Percentiles rank a stretch among this genome's conserved stretches.
Evolutionary conservation across 2,113 vertebrate genomes (phyloP).

Genomic region (Sardina pilchardus): DNA sequence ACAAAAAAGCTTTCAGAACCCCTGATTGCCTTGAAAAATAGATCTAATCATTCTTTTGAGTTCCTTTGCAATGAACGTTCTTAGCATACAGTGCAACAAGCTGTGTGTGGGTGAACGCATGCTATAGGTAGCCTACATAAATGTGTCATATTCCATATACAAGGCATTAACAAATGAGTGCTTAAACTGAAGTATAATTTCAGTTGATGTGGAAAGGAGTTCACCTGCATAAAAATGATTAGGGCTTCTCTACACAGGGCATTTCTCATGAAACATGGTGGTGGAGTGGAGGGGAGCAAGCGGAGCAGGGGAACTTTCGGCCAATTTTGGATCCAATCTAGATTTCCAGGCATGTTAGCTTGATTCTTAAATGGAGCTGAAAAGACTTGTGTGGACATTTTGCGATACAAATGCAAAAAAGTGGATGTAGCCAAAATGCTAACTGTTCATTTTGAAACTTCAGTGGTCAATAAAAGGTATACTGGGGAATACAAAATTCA

Average conservation of each 20-base stretch:
- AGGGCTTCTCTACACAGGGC: too few species aligned
- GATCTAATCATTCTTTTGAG: neutral
- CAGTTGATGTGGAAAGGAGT: neutral
- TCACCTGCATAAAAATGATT: neutral
- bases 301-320: too few species aligned
- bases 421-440: too few species aligned
- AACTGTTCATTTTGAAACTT: too few species aligned
- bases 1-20: neutral
- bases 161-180: neutral
- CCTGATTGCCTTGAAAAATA: neutral
- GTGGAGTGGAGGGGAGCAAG: too few species aligned
- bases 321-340: too few species aligned
- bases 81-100: neutral
- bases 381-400: too few species aligned
- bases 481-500: neutral
- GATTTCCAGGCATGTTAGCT: too few species aligned
- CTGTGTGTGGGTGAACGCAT: neutral
- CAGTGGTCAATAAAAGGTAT: too few species aligned
- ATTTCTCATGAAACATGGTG: too few species aligned
- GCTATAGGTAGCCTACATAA: neutral
- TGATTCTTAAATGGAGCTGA: too few species aligned
- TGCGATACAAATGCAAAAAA: too few species aligned
- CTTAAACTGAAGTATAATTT: neutral
- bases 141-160: neutral
- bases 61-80: neutral